Percentiles rank a stretch among this genome's conserved stretches.
Conservation (phyloP, 2,113 vertebrate genomes). For the Phycodurus eques region DNA sequence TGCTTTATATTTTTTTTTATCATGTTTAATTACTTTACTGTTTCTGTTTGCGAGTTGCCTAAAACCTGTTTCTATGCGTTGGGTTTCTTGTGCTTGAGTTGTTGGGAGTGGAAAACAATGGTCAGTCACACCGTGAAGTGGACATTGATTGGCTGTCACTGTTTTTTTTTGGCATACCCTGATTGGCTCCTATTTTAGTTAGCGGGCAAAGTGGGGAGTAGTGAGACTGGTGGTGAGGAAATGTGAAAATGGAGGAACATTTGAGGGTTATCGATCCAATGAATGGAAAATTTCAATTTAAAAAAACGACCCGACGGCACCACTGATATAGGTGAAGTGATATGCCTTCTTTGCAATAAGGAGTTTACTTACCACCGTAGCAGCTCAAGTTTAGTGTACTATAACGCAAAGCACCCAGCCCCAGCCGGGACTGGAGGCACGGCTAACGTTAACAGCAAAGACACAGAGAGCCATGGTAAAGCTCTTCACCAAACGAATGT, state of each 20-base stretch:
- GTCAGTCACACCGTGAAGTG: background rate
- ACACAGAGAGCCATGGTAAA: background rate
- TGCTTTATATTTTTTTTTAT: no score
- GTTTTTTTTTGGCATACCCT: background rate
- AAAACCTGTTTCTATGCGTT: background rate
- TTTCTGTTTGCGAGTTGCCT: background rate
- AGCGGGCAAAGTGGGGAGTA: background rate
- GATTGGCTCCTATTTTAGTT: background rate
- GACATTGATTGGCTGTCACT: background rate
- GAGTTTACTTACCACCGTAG: background rate
- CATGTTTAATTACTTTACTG: background rate
- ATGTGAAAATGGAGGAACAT: background rate
- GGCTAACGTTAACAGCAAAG: background rate
- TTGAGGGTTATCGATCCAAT: background rate
- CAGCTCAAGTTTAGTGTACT: background rate
- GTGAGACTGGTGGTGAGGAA: background rate
- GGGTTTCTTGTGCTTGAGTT: background rate
- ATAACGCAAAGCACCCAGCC: background rate
- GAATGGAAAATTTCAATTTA: background rate
- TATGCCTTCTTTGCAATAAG: background rate
- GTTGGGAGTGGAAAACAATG: background rate
- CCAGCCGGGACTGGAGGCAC: no score
- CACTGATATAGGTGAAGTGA: background rate
- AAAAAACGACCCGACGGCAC: background rate
- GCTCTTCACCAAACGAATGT: background rate